phyloP scores from a whole-genome alignment of 2,797 vertebrate species.

The Nyctalus aviator region DNA sequence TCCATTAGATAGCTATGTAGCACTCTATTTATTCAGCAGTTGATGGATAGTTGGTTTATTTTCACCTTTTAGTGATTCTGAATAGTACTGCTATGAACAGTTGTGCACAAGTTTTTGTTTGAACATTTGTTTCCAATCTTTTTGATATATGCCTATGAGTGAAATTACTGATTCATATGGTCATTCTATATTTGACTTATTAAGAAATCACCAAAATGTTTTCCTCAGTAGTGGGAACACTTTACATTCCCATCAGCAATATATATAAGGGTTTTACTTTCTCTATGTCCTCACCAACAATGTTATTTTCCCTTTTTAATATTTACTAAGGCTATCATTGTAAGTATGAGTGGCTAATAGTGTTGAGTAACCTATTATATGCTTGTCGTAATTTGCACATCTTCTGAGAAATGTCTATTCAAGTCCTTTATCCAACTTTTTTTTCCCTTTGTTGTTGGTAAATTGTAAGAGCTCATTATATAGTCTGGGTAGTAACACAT shows the following conservation, averaged over 20 bases:
- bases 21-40: background rate
- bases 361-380: background rate
- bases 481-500: background rate
- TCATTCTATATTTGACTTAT: conserved; percentile 3
- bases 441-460: background rate
- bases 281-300: background rate
- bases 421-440: background rate
- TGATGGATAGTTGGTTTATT: background rate
- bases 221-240: background rate
- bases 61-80: background rate
- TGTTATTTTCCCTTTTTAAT: background rate
- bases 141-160: background rate
- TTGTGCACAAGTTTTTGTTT: background rate
- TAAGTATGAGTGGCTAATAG: background rate
- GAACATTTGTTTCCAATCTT: conserved; percentile 1
- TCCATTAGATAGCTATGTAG: background rate
- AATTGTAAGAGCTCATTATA: background rate
- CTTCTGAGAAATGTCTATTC: background rate
- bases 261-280: background rate
- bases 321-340: background rate
- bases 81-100: background rate
- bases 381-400: background rate
- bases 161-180: background rate
- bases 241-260: background rate
- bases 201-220: background rate